A percentile compares a stretch with the other conserved stretches of the same genome.
Conservation (phyloP, 2,797 vertebrate genomes). For the Macropodus opercularis region DNA sequence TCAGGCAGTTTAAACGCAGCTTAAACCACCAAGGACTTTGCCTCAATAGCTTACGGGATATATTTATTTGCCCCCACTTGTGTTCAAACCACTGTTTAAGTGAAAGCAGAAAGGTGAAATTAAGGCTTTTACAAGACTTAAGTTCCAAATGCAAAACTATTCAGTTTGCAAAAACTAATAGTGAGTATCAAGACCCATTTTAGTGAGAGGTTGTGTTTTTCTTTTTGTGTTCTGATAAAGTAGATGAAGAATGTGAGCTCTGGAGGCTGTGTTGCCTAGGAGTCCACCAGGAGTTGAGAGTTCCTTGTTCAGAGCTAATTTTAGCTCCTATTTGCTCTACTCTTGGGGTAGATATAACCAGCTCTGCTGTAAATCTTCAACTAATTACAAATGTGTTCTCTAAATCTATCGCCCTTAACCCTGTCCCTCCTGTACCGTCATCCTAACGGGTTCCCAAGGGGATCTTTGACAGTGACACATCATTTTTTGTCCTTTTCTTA, state of each 20-base stretch:
- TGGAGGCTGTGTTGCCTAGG: constrained; percentile 24
- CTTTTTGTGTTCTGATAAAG: neutral
- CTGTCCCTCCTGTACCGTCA: constrained; percentile 22
- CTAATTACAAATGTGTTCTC: constrained; percentile 62
- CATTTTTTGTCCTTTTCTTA: constrained; percentile 36
- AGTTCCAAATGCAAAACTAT: constrained; percentile 1
- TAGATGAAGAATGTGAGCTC: constrained; percentile 28
- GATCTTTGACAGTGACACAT: constrained; percentile 43
- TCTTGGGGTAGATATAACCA: constrained; percentile 29
- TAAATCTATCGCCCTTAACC: constrained; percentile 42
- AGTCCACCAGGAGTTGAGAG: constrained; percentile 26
- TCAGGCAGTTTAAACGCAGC: neutral
- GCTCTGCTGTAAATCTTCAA: constrained; percentile 56
- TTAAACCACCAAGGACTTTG: neutral
- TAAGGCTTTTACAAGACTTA: neutral
- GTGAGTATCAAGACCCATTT: constrained; percentile 2
- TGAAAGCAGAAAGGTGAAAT: neutral
- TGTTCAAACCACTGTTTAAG: neutral
- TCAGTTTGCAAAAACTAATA: neutral
- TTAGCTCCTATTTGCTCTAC: constrained; percentile 47
- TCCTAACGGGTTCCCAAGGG: constrained; percentile 44
- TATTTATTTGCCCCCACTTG: neutral
- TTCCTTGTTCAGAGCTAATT: constrained; percentile 38
- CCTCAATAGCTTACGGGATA: neutral
- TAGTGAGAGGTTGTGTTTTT: neutral